phyloP scores from a whole-genome alignment of 1,140 invertebrate species.

The Ostrea denselamellosa region DNA sequence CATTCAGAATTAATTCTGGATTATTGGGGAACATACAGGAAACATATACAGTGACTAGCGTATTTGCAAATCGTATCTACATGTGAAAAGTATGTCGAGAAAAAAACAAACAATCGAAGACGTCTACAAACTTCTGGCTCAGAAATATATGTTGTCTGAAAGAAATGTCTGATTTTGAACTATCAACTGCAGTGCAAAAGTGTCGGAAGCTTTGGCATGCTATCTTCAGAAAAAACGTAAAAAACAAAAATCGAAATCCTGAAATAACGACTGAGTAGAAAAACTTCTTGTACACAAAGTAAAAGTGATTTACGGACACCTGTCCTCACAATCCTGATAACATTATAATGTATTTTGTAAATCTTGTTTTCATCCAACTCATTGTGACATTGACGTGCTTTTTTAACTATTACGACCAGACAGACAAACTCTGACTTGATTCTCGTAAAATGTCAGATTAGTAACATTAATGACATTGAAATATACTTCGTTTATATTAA shows the following conservation, averaged over 20 bases:
- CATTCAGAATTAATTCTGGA: too few relatives aligned
- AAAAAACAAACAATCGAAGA: not conserved
- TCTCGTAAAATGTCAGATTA: not conserved
- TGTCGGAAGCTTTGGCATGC: conserved; percentile 27
- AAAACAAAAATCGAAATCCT: not conserved
- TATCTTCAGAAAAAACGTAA: conserved; percentile 1
- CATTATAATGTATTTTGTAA: not conserved
- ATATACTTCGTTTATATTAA: conserved; percentile 25
- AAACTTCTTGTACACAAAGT: not conserved
- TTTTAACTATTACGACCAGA: not conserved
- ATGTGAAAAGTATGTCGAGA: too few relatives aligned
- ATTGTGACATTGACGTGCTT: not conserved
- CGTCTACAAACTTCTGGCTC: not conserved
- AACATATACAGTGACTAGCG: too few relatives aligned
- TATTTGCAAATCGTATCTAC: too few relatives aligned
- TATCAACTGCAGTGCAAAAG: not conserved
- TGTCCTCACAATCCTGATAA: not conserved
- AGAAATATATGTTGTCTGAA: conserved; percentile 2
- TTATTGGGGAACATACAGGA: too few relatives aligned
- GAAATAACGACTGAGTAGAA: not conserved
- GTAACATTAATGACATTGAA: conserved; percentile 10
- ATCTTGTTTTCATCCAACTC: not conserved
- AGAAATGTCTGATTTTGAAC: not conserved
- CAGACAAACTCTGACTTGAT: not conserved
- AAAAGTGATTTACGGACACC: not conserved